Evolutionary conservation across 2,888 invertebrate genomes (phyloP).

Genomic region (Drosophila falleni): DNA sequence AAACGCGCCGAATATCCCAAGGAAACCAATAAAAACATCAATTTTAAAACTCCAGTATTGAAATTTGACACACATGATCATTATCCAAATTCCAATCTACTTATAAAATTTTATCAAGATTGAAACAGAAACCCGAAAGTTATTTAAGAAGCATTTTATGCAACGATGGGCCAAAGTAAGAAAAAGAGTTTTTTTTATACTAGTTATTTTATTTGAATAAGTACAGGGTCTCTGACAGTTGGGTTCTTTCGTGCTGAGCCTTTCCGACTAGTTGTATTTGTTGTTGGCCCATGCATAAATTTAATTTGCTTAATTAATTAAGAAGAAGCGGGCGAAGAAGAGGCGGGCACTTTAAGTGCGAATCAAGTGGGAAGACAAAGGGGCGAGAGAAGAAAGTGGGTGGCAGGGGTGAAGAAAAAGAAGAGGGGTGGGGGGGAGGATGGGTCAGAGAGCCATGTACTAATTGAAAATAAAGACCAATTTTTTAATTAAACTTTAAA

Average conservation of each 20-base stretch:
- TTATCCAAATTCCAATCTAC: too few species aligned
- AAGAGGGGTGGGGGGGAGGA: background rate
- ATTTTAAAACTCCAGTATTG: too few species aligned
- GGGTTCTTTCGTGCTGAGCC: background rate
- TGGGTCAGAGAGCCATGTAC: slow-evolving; percentile 35
- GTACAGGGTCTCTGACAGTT: background rate
- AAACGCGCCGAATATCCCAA: too few species aligned
- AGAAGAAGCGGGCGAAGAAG: slow-evolving; percentile 56
- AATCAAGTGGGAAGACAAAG: background rate
- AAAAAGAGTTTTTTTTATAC: too few species aligned
- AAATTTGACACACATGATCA: too few species aligned
- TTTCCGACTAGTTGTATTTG: slow-evolving; percentile 22
- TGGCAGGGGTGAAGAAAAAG: slow-evolving; percentile 3
- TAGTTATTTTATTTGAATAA: background rate
- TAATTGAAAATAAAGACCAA: slow-evolving; percentile 80
- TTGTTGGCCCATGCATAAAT: slow-evolving; percentile 70
- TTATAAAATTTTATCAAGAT: too few species aligned
- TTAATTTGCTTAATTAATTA: slow-evolving; percentile 80
- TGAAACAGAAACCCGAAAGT: too few species aligned
- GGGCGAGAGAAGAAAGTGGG: background rate
- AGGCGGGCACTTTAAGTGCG: slow-evolving; percentile 22
- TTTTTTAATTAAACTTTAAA: slow-evolving; percentile 81
- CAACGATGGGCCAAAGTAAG: too few species aligned
- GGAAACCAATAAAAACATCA: too few species aligned
- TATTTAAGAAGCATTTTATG: background rate